Percentiles rank a stretch among this genome's conserved stretches.
Conservation (phyloP, 1,140 invertebrate genomes). For the Drosophila persimilis region DNA sequence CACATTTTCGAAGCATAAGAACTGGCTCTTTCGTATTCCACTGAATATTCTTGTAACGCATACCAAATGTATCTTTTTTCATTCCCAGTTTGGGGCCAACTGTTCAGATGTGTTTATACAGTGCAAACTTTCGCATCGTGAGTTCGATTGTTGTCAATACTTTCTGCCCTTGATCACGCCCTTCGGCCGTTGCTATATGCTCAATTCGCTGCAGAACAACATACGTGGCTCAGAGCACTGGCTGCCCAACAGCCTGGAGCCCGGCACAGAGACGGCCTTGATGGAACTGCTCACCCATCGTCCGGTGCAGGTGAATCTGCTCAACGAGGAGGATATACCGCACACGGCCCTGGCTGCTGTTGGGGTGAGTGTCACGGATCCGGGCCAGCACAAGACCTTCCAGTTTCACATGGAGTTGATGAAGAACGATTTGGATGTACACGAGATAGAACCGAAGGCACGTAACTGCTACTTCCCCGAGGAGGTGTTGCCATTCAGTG, state of each 20-base stretch:
- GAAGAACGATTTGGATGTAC: constrained; percentile 69
- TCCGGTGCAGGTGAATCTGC: constrained; percentile 40
- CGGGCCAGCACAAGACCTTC: constrained; percentile 53
- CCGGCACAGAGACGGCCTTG: constrained; percentile 21
- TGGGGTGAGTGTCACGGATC: constrained; percentile 28
- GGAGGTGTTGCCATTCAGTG: constrained; percentile 82
- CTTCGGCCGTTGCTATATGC: constrained; percentile 83
- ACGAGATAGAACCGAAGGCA: constrained; percentile 60
- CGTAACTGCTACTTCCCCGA: constrained; percentile 84
- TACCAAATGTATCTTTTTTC: background rate
- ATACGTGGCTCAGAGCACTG: constrained; percentile 36
- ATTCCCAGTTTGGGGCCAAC: constrained; percentile 54
- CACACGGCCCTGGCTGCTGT: constrained; percentile 44
- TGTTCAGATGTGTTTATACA: constrained; percentile 79
- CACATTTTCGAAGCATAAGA: too few species aligned
- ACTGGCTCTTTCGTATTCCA: too few species aligned
- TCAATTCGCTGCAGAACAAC: constrained; percentile 84
- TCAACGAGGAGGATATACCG: constrained; percentile 69
- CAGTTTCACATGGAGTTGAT: constrained; percentile 59
- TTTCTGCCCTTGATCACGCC: constrained; percentile 84
- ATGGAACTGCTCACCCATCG: constrained; percentile 35
- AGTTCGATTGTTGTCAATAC: constrained; percentile 85
- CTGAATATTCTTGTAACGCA: too few species aligned
- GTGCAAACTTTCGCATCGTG: constrained; percentile 83
- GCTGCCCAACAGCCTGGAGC: constrained; percentile 43